Conservation (phyloP, 1,140 invertebrate species). For the Babylonia areolata region DNA sequence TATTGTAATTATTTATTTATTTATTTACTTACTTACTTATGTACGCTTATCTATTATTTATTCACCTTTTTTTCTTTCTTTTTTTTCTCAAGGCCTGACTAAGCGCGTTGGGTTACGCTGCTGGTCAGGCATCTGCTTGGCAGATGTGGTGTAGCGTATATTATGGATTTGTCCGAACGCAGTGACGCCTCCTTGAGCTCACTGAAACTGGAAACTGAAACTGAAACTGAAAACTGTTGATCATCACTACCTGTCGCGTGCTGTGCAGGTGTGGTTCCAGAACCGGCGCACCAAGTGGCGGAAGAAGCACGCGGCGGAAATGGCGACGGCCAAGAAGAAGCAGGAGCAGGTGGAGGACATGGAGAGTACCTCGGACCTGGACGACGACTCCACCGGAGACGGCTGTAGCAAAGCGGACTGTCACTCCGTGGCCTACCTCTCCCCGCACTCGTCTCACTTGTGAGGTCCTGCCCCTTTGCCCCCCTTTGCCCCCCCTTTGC, state of each 20-base stretch:
- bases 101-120: no score
- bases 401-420: constrained; percentile 50
- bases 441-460: constrained; percentile 31
- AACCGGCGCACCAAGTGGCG: constrained; percentile 99
- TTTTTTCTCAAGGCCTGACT: no score
- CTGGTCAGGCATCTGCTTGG: no score
- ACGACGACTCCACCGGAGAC: constrained; percentile 69
- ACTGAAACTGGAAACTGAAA: no score
- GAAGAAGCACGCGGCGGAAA: constrained; percentile 99
- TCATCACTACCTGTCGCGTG: background rate
- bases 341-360: constrained; percentile 92
- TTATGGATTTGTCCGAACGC: no score
- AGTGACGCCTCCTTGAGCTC: no score
- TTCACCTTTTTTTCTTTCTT: no score
- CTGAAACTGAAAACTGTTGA: no score
- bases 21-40: no score
- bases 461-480: constrained; percentile 1
- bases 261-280: constrained; percentile 98
- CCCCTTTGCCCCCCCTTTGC: background rate
- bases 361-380: constrained; percentile 82
- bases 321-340: constrained; percentile 97
- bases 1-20: no score
- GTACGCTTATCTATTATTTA: no score
- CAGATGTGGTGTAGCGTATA: no score
- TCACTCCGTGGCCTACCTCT: constrained; percentile 37